A percentile compares a stretch with the other conserved stretches of the same genome.
Evolutionary conservation across 2,113 vertebrate genomes (phyloP).

Genomic region (Sciurus niger): DNA sequence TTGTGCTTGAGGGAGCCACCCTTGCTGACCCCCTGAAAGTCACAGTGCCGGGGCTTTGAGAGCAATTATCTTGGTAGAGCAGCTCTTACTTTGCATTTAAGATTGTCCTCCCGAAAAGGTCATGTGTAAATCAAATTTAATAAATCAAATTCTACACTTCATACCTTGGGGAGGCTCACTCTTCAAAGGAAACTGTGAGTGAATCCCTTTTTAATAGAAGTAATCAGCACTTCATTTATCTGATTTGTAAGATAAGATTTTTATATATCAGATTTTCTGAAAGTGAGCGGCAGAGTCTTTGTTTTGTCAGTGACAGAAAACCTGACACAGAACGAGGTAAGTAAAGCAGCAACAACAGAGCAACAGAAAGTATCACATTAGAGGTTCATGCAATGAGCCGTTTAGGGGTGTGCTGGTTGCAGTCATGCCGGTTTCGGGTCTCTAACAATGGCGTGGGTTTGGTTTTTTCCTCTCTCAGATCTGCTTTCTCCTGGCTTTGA

Average conservation of each 20-base stretch:
- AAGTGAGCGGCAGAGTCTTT: conserved; percentile 38
- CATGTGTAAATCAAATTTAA: conserved; percentile 86
- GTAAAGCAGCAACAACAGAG: background rate
- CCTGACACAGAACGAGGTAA: background rate
- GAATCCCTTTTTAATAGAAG: conserved; percentile 84
- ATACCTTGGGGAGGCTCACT: conserved; percentile 79
- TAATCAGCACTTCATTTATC: conserved; percentile 83
- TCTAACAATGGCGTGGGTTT: background rate
- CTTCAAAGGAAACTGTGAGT: conserved; percentile 82
- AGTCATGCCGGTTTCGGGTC: background rate
- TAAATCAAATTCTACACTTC: conserved; percentile 84
- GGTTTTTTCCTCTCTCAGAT: background rate
- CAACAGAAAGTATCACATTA: background rate
- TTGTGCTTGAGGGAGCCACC: conserved; percentile 27
- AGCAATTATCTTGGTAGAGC: conserved; percentile 73
- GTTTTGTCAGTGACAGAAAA: background rate
- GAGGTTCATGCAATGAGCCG: background rate
- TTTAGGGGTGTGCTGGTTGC: background rate
- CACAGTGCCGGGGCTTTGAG: conserved; percentile 66
- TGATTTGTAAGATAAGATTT: conserved; percentile 80
- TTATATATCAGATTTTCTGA: conserved; percentile 74
- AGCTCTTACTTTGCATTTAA: conserved; percentile 83
- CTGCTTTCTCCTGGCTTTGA: conserved; percentile 24
- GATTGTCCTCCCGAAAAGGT: conserved; percentile 83
- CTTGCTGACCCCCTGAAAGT: conserved; percentile 58